These are phyloP conservation scores for Eumacrocentrus americanus DNA, from an alignment of 2,888 invertebrate species.

Conservation along the genomic window DNA sequence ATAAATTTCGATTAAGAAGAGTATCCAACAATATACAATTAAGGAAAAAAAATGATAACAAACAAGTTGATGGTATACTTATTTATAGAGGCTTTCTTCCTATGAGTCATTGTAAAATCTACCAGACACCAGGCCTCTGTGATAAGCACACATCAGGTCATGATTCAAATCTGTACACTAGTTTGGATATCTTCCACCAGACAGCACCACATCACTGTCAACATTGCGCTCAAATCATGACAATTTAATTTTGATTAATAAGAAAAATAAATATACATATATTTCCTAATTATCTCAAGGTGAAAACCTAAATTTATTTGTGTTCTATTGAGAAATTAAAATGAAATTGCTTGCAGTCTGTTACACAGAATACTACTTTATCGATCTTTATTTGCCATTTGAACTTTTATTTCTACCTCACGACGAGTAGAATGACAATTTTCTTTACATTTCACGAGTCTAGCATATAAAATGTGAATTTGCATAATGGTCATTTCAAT, in stretches of 20 bases:
- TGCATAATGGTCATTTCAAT: conserved; percentile 5
- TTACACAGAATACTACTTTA: background rate
- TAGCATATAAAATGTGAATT: background rate
- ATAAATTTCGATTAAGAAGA: too few species aligned
- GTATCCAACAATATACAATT: too few species aligned
- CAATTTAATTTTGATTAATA: background rate
- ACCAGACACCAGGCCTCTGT: background rate
- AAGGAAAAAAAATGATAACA: too few species aligned
- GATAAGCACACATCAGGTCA: background rate
- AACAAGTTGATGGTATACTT: too few species aligned
- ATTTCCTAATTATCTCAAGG: background rate
- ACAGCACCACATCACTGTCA: background rate
- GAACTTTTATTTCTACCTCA: background rate
- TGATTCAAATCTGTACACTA: background rate
- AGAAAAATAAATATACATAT: background rate
- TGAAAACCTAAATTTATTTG: too few species aligned
- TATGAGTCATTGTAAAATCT: background rate
- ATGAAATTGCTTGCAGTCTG: background rate
- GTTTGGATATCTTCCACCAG: background rate
- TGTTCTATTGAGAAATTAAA: background rate
- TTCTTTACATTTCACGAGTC: background rate
- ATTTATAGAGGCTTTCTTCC: too few species aligned
- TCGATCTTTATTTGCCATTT: background rate
- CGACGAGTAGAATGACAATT: background rate
- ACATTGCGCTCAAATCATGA: background rate